Evolutionary conservation across 2,888 invertebrate species (phyloP).

Genomic region (Troglohyphantes excavatus): DNA sequence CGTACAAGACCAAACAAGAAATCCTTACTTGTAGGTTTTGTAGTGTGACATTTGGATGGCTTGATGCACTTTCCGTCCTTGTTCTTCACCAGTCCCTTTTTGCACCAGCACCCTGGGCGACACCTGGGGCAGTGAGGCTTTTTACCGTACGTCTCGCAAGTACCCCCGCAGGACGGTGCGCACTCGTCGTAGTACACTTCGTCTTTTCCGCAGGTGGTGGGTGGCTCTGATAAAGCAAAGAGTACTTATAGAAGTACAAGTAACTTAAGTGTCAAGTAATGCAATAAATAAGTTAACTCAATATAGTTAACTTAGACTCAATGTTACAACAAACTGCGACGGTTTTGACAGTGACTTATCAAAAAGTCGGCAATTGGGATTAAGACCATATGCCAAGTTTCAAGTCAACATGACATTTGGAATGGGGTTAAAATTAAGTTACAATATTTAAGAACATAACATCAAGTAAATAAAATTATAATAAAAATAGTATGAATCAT

Average conservation of each 20-base stretch:
- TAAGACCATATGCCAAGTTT: too few relatives aligned
- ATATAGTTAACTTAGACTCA: too few relatives aligned
- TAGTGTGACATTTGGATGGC: background rate
- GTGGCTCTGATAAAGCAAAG: background rate
- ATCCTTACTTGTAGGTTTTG: background rate
- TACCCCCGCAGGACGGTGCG: background rate
- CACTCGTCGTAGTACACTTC: constrained; percentile 41
- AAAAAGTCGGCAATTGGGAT: too few relatives aligned
- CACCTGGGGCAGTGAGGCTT: background rate
- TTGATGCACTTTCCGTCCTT: constrained; percentile 5
- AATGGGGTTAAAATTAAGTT: too few relatives aligned
- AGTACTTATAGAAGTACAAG: background rate
- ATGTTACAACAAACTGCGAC: too few relatives aligned
- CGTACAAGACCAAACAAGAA: background rate
- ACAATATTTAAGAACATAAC: too few relatives aligned
- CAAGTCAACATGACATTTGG: too few relatives aligned
- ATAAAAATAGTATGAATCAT: too few relatives aligned
- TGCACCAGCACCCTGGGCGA: constrained; percentile 42
- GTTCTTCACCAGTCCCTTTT: constrained; percentile 12
- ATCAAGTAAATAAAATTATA: too few relatives aligned
- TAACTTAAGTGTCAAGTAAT: too few relatives aligned
- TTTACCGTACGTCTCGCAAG: constrained; percentile 16
- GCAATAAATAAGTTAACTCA: too few relatives aligned
- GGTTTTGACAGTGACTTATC: too few relatives aligned
- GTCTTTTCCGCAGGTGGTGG: background rate